phyloP scores from a whole-genome alignment of 2,113 vertebrate genomes.

The Ictidomys tridecemlineatus region DNA sequence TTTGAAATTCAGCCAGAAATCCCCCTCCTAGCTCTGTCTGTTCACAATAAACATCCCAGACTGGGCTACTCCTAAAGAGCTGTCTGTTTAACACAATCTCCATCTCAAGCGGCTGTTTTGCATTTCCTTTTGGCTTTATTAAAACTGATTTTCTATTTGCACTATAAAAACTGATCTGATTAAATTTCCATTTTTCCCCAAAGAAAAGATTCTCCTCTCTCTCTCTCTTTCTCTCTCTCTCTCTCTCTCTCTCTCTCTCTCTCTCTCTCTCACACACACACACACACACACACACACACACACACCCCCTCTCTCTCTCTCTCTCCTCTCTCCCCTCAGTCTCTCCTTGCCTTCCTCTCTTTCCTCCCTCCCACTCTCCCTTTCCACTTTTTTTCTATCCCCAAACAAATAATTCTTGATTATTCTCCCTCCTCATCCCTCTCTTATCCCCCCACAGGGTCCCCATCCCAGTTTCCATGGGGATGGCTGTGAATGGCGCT shows the following conservation, averaged over 20 bases:
- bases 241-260: background rate
- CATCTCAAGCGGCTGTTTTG: constrained; percentile 89
- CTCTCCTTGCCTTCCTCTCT: background rate
- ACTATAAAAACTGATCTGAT: constrained; percentile 90
- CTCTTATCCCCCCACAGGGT: background rate
- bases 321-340: background rate
- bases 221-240: constrained; percentile 9
- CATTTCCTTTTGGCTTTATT: constrained; percentile 91
- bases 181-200: constrained; percentile 90
- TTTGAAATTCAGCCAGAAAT: constrained; percentile 67
- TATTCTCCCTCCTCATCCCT: constrained; percentile 54
- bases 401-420: constrained; percentile 68
- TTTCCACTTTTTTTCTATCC: constrained; percentile 24
- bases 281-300: too few species aligned
- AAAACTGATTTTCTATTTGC: constrained; percentile 92
- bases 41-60: constrained; percentile 74
- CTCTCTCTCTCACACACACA: background rate
- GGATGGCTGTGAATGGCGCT: constrained; percentile 26
- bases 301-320: background rate
- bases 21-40: constrained; percentile 38
- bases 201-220: constrained; percentile 78
- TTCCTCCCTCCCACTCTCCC: background rate
- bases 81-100: constrained; percentile 87
- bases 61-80: constrained; percentile 82
- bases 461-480: constrained; percentile 74